Base-by-base conservation (phyloP, 2,888 invertebrate species). In the Caenorhabditis sp. region DNA sequence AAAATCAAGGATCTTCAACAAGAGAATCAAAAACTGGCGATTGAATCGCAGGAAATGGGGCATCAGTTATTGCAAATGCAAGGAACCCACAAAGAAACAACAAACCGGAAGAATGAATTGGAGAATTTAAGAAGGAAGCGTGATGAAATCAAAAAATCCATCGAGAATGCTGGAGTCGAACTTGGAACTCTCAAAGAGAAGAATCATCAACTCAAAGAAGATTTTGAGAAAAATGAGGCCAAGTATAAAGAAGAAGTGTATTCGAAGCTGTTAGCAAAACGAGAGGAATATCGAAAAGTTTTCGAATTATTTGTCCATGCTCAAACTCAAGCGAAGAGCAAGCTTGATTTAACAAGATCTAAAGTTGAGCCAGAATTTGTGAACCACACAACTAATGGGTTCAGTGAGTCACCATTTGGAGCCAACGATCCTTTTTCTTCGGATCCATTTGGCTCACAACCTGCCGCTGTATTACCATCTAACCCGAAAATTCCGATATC, bases 11-110 rank as follows among this genome's bases (percentile, higher is more conserved):
- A 83, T 38, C 60, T 82, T 12, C 82, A 93, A 94, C 93, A 92
- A 93, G 8, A 92, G 92, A 67, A 90, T 94, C 1, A 95, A 94
- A 88, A 92, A 82, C 57, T 81, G 14, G 79, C 84, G n/a, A 83
- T 86, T n/a, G 83, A 84, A 65, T 79, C 83, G 23, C 84, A 89
- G 67, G 85, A 86, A 59, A 66, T 87, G 43, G 80, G 84, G 8
- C 86, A 86, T 62, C 83, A 83, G 75, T 78, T 73, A 76, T 84
- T 78, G 75, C 86, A 77, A 81, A 84, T 63, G 78, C 85, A 87
- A 54, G 74, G 81, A 10, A 82, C 80, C 38, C 81, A 83, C 56
- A 81, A 83, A 59, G 75, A 70, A 26, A 67, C 75, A n/a, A 67
- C 64, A 12, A 59, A 64, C 20, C 26, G 70, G 57, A 68, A 75